Percentiles rank a stretch among this genome's conserved stretches.
Conservation (phyloP, 2,888 invertebrate species). For the Phortica okadai region DNA sequence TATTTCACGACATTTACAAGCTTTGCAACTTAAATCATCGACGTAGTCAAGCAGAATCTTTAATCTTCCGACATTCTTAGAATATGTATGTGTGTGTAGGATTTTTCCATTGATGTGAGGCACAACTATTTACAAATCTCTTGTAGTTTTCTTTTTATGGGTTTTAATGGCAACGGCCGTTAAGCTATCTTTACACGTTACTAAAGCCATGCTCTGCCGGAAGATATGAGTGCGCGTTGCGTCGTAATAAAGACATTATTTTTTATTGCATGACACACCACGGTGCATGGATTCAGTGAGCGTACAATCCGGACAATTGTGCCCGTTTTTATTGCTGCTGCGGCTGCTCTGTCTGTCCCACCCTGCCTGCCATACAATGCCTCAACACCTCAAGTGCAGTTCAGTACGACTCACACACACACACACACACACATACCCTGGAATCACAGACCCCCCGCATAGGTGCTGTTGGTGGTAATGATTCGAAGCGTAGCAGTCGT, state of each 20-base stretch:
- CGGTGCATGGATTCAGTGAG: not conserved
- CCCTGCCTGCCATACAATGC: not conserved
- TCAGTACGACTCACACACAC: not conserved
- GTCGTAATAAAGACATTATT: conserved; percentile 16
- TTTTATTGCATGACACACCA: conserved; percentile 12
- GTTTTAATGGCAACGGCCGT: not conserved
- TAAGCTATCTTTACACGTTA: not conserved
- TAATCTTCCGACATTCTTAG: too few relatives aligned
- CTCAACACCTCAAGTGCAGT: conserved; percentile 4
- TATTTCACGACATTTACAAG: too few relatives aligned
- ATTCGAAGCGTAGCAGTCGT: too few relatives aligned
- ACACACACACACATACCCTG: not conserved
- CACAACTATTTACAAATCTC: not conserved
- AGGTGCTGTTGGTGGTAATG: not conserved
- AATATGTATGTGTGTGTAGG: too few relatives aligned
- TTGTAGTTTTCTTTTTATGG: not conserved
- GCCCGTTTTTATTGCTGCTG: conserved; percentile 4
- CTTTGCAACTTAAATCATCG: too few relatives aligned
- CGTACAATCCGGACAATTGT: not conserved
- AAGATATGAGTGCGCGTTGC: not conserved
- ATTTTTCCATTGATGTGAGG: not conserved
- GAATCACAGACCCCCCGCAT: not conserved
- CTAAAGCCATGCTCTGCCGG: conserved; percentile 1
- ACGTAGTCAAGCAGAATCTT: too few relatives aligned
- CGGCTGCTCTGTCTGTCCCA: not conserved